phyloP scores from a whole-genome alignment of 2,888 invertebrate species.

The Cacoxenus indagator region DNA sequence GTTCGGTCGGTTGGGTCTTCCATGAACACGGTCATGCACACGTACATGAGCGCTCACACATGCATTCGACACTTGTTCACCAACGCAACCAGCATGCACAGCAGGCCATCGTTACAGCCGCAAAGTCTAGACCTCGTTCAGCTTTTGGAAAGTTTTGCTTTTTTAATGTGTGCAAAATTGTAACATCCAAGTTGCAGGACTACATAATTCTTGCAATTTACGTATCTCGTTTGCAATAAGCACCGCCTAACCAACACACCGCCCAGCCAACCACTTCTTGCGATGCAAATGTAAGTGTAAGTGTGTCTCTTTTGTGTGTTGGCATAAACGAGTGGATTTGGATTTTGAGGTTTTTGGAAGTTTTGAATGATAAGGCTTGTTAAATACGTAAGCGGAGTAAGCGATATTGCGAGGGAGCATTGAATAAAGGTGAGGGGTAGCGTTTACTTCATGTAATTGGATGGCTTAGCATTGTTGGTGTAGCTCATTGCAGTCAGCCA shows the following conservation, averaged over 20 bases:
- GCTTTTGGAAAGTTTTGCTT: neutral
- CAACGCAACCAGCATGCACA: neutral
- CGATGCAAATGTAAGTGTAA: neutral
- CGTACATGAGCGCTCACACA: neutral
- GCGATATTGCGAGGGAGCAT: neutral
- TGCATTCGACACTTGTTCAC: neutral
- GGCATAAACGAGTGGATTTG: neutral
- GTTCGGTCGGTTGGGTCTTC: neutral
- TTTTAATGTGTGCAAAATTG: constrained; percentile 27
- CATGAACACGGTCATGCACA: neutral
- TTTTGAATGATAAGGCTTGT: neutral
- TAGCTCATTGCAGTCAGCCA: constrained; percentile 4
- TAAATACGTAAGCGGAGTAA: neutral
- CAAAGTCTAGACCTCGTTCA: constrained; percentile 2
- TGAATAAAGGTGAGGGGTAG: neutral
- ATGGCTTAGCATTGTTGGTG: constrained; percentile 20
- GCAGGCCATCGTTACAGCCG: neutral
- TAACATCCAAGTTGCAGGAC: constrained; percentile 57
- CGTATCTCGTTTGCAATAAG: neutral
- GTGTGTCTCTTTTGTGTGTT: too few species aligned
- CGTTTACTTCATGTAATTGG: constrained; percentile 7
- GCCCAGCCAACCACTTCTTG: neutral
- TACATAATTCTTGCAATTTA: neutral
- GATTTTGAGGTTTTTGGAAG: neutral
- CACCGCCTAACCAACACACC: too few species aligned